phyloP scores from a whole-genome alignment of 2,888 invertebrate species.

The Zele albiditarsus region DNA sequence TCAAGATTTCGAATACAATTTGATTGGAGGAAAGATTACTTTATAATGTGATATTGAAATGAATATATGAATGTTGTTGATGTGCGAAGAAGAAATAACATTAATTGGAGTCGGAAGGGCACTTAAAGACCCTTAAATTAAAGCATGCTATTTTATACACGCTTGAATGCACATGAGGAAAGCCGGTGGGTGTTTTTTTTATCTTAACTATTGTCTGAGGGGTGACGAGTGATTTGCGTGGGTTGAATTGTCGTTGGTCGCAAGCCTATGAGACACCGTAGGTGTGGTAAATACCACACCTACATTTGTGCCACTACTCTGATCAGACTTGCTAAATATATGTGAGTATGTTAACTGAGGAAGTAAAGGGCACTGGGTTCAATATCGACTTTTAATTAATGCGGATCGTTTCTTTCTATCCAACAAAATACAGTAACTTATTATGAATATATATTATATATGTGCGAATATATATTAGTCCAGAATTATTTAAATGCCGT shows the following conservation, averaged over 20 bases:
- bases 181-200: neutral
- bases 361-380: slow-evolving; percentile 62
- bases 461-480: too few species aligned
- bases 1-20: neutral
- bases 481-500: too few species aligned
- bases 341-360: slow-evolving; percentile 27
- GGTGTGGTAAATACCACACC: neutral
- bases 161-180: too few species aligned
- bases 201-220: neutral
- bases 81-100: neutral
- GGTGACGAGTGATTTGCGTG: slow-evolving; percentile 16
- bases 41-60: too few species aligned
- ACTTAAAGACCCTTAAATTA: neutral
- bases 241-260: slow-evolving; percentile 28
- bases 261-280: neutral
- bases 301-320: neutral
- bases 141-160: neutral
- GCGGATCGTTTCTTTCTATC: slow-evolving; percentile 62
- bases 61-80: neutral
- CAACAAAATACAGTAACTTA: neutral
- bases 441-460: too few species aligned
- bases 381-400: slow-evolving; percentile 70
- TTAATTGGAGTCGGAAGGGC: neutral
- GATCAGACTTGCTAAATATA: neutral
- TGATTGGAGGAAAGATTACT: too few species aligned